Conservation (phyloP, 1,140 invertebrate species). For the Drosophila auraria region DNA sequence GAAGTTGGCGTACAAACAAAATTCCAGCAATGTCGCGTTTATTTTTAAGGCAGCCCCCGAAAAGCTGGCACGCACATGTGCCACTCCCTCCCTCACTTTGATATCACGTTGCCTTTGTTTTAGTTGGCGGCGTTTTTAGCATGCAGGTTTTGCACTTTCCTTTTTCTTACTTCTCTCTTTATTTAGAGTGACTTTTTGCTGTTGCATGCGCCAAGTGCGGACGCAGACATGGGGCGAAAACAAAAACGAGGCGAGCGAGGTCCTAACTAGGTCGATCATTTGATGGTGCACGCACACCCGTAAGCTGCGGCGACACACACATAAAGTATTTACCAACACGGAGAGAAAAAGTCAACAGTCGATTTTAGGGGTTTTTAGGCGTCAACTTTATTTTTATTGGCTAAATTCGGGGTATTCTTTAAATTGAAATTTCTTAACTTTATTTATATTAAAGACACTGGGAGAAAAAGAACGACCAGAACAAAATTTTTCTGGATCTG, state of each 20-base stretch:
- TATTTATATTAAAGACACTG: no score
- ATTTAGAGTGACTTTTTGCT: slow-evolving; percentile 46
- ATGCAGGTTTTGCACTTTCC: slow-evolving; percentile 58
- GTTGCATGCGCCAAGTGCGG: slow-evolving; percentile 53
- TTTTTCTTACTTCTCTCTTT: slow-evolving; percentile 27
- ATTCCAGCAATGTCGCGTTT: slow-evolving; percentile 70
- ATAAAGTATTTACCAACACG: slow-evolving; percentile 24
- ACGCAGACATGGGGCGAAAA: slow-evolving; percentile 29
- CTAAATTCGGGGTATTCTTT: background rate
- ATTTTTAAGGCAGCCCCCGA: slow-evolving; percentile 55
- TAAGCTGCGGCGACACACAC: slow-evolving; percentile 7
- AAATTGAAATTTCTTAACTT: background rate
- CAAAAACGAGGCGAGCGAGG: slow-evolving; percentile 43
- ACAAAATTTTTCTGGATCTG: background rate
- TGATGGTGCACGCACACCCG: slow-evolving; percentile 40
- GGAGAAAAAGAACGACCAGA: no score
- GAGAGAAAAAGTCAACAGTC: background rate
- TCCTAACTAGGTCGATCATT: slow-evolving; percentile 70
- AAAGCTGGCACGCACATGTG: slow-evolving; percentile 28
- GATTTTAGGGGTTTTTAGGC: background rate
- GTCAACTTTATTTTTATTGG: background rate
- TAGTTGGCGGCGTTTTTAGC: slow-evolving; percentile 57
- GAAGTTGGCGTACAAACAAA: slow-evolving; percentile 50
- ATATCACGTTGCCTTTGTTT: slow-evolving; percentile 26
- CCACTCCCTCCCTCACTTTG: slow-evolving; percentile 25